Conservation (phyloP, 2,797 vertebrate species). For the Centropyge bicolor region DNA sequence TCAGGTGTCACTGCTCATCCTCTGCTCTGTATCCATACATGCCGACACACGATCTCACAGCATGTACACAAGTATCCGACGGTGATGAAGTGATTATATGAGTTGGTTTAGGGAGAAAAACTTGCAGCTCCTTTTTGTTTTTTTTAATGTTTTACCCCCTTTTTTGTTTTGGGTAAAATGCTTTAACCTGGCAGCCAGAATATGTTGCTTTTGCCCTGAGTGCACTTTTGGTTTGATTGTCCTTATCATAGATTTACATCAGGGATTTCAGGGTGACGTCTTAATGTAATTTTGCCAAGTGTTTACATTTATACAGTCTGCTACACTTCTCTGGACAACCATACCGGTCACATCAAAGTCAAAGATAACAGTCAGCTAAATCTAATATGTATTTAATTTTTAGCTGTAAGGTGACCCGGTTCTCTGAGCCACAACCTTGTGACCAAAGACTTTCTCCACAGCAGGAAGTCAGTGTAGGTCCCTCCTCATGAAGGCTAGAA, state of each 20-base stretch:
- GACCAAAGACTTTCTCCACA: conserved; percentile 1
- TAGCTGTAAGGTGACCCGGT: not conserved
- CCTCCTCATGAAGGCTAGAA: not conserved
- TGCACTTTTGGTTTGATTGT: conserved; percentile 11
- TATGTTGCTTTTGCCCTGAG: not conserved
- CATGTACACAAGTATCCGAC: not conserved
- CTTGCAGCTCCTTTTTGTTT: not conserved
- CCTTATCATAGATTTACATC: not conserved
- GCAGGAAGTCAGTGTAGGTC: not conserved
- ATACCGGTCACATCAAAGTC: conserved; percentile 21
- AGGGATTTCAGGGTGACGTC: conserved; percentile 11
- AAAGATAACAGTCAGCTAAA: conserved; percentile 25
- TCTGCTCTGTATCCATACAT: conserved; percentile 68
- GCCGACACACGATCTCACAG: conserved; percentile 66
- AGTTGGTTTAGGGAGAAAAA: not conserved
- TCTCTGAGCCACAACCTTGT: conserved; percentile 1
- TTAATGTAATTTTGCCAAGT: not conserved
- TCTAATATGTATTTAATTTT: conserved; percentile 11
- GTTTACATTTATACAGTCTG: conserved; percentile 14
- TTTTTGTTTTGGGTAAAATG: not conserved
- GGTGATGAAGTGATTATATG: conserved; percentile 34
- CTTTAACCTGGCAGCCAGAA: not conserved
- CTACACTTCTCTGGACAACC: not conserved
- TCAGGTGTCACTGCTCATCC: conserved; percentile 83
- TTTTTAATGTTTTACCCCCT: not conserved